Evolutionary conservation across 2,888 invertebrate species (phyloP), one percentile per base, ranked within the genome.

Genomic region (Galerucella pusilla): DNA sequence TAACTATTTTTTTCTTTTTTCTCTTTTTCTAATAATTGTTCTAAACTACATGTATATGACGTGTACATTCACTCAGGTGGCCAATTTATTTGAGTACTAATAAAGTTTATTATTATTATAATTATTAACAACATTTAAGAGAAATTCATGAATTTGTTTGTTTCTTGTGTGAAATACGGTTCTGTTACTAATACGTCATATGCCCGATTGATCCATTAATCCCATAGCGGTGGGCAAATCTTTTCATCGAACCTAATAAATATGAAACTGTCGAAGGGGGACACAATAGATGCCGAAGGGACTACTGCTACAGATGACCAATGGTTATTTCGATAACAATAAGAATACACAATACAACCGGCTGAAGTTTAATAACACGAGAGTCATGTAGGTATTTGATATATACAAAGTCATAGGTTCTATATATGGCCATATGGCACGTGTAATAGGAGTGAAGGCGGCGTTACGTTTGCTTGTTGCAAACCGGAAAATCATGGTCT

Each of bases 171-270:
- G 52, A 52, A 35, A 49, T 54, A 57, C 72, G 67, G 57, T 72
- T 69, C 71, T 74, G 69, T 69, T 65, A 52, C 54, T 42, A 61
- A 76, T 74, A 68, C 70, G 60, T 64, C 69, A 54, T 73, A 60
- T 68, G 60, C 71, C 64, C 77, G 77, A 79, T 81, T 79, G 79
- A 80, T 82, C 80, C 80, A 80, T 80, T 80, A 82, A 81, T 82
- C 79, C 76, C 61, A 35, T 35, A 77, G 74, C 46, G 68, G 68
- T 68, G 76, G 80, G 77, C 78, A 75, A 74, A 79, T 77, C 80
- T 80, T 81, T 81, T 81, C 80, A 80, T 79, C 75, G 73, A 64
- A 64, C 74, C 68, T 68, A 63, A 73, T 67, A 68, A 67, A 73
- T 73, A 68, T 60, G 73, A 68, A 73, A 73, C 67, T 73, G 71